These are phyloP conservation scores for Lithophane ornitopus DNA, from an alignment of 2,888 invertebrate species.

Conservation along the genomic window DNA sequence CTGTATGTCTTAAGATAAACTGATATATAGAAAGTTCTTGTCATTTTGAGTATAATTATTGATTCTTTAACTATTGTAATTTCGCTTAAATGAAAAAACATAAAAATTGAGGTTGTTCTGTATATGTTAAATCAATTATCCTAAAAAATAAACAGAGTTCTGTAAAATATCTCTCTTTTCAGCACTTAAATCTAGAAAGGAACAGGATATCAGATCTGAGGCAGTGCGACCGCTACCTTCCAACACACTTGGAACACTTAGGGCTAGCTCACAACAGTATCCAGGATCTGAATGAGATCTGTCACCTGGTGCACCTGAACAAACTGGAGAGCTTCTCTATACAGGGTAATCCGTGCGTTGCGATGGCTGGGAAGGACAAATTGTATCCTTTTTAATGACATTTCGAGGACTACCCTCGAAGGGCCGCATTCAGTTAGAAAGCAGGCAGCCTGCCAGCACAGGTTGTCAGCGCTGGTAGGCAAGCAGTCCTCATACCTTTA, in stretches of 20 bases:
- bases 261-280: constrained; percentile 96
- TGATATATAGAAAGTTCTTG: background rate
- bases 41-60: background rate
- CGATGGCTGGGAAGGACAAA: constrained; percentile 93
- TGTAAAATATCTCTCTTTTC: constrained; percentile 62
- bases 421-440: background rate
- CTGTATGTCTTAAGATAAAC: background rate
- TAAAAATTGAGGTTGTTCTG: background rate
- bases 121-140: background rate
- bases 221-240: constrained; percentile 96
- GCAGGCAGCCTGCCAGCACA: background rate
- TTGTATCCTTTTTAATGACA: constrained; percentile 93
- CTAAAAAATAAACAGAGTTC: background rate
- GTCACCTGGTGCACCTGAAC: constrained; percentile 94
- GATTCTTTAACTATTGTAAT: background rate
- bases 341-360: constrained; percentile 96
- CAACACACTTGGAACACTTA: constrained; percentile 93
- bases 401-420: too few relatives aligned
- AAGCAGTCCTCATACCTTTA: background rate
- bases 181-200: constrained; percentile 96
- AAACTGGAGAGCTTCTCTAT: constrained; percentile 95
- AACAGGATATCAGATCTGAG: constrained; percentile 96
- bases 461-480: background rate
- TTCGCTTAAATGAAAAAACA: background rate
- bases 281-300: constrained; percentile 96